Percentiles rank a stretch among this genome's conserved stretches.
Evolutionary conservation across 2,113 vertebrate species (phyloP).

Genomic region (Oncorhynchus nerka): DNA sequence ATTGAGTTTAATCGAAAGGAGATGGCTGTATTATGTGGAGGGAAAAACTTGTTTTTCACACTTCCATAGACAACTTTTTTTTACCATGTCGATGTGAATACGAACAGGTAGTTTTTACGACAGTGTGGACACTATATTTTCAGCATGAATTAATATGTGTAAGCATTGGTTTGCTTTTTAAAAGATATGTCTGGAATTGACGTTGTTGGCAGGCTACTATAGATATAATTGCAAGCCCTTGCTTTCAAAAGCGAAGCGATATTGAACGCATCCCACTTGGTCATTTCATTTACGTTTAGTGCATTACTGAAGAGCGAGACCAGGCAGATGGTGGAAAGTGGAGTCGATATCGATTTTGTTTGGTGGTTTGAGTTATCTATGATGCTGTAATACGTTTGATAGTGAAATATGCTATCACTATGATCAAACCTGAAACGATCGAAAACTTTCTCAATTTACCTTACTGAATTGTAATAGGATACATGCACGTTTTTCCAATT

Average conservation of each 20-base stretch:
- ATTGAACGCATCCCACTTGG: background rate
- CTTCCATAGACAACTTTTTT: too few species aligned
- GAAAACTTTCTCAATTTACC: background rate
- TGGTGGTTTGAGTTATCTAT: background rate
- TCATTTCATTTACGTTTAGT: background rate
- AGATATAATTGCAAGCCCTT: background rate
- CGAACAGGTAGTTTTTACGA: too few species aligned
- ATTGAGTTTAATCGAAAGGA: too few species aligned
- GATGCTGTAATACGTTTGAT: background rate
- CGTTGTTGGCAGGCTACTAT: background rate
- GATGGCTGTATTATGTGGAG: too few species aligned
- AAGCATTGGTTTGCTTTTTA: background rate
- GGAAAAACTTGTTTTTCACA: too few species aligned
- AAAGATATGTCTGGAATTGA: background rate
- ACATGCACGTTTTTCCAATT: constrained; percentile 14
- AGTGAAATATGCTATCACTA: background rate
- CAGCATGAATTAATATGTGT: background rate
- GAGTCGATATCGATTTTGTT: background rate
- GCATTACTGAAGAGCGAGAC: background rate
- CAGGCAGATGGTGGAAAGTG: background rate
- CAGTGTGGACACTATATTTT: background rate
- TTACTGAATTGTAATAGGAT: background rate
- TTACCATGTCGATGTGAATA: too few species aligned
- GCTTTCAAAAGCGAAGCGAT: background rate
- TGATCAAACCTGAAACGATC: background rate